phyloP scores from a whole-genome alignment of 2,113 vertebrate genomes.

The Scophthalmus maximus region DNA sequence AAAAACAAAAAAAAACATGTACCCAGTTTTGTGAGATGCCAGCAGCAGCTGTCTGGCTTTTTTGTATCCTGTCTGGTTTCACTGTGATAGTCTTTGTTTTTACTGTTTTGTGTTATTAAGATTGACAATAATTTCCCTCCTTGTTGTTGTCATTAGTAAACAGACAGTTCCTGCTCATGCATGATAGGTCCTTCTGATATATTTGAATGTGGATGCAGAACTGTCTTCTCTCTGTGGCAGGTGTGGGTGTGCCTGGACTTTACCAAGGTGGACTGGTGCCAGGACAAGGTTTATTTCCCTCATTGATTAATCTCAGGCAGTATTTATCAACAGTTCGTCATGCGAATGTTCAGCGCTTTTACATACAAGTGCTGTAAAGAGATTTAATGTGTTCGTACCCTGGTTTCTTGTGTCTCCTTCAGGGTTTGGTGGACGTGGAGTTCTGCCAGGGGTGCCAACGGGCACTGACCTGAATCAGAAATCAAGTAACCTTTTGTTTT shows the following conservation, averaged over 20 bases:
- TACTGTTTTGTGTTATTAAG: neutral
- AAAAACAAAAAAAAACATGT: neutral
- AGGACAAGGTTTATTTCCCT: slow-evolving; percentile 76
- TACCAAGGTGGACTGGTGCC: slow-evolving; percentile 82
- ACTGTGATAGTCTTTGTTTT: neutral
- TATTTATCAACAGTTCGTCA: neutral
- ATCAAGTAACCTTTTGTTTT: slow-evolving; percentile 70
- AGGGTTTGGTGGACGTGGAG: slow-evolving; percentile 91
- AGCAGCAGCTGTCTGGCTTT: slow-evolving; percentile 12
- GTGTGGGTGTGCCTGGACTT: slow-evolving; percentile 83
- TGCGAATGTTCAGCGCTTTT: neutral
- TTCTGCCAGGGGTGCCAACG: slow-evolving; percentile 93
- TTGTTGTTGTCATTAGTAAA: neutral
- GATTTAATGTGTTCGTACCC: neutral
- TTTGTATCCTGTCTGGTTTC: slow-evolving; percentile 4
- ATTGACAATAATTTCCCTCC: neutral
- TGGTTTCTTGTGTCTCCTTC: slow-evolving; percentile 5
- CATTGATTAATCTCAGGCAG: neutral
- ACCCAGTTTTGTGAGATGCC: neutral
- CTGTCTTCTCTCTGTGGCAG: slow-evolving; percentile 56
- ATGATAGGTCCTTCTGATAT: neutral
- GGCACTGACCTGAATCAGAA: slow-evolving; percentile 90
- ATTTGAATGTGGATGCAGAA: slow-evolving; percentile 1
- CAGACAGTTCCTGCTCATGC: neutral
- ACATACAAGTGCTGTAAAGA: neutral